Base-by-base conservation (phyloP, 2,888 invertebrate genomes). In the Melanophora roralis region DNA sequence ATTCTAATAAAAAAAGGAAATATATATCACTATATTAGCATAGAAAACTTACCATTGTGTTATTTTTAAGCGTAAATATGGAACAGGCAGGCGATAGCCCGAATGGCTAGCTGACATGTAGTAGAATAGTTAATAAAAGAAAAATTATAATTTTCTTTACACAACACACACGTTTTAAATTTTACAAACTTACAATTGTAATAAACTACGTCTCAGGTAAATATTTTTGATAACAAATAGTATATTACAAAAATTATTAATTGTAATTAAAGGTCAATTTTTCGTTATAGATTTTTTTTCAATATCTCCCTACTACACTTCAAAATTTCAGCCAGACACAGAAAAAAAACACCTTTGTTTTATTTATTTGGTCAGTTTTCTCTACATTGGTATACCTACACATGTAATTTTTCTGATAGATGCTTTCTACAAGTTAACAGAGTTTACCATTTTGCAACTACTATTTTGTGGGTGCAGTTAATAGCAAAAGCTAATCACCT, bases 21-120 rank as follows among this genome's bases (percentile, higher is more conserved):
- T n/a, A n/a, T n/a, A n/a, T n/a, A n/a, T n/a, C n/a, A n/a, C n/a
- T n/a, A n/a, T n/a, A n/a, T n/a, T n/a, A n/a, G n/a, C n/a, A n/a
- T n/a, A n/a, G n/a, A n/a, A 60, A 36, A 65, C 57, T 40, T 64
- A 76, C 62, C 62, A 69, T 77, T 71, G 40, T 45, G 43, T 34
- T 36, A 38, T 45, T 57, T 51, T 62, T 27, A 38, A 60, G 67
- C 27, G 49, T 76, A 23, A 64, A 43, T 9, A 19, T 6, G 21
- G 36, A n/a, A 36, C 16, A 43, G 62, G 8, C 47, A 19, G 34
- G 12, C 12, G 6, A n/a, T 62, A 27, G 27, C 27, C 27, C 38
- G 32, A 32, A 19, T 36, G n/a, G 65, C 11, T 55, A 16, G 45
- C n/a, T 73, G 45, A 47, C 67, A 68, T 67, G 51, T 75, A 60